Evolutionary conservation across 2,113 vertebrate genomes (phyloP), one percentile per base, ranked within the genome.

Genomic region (Calypte anna): DNA sequence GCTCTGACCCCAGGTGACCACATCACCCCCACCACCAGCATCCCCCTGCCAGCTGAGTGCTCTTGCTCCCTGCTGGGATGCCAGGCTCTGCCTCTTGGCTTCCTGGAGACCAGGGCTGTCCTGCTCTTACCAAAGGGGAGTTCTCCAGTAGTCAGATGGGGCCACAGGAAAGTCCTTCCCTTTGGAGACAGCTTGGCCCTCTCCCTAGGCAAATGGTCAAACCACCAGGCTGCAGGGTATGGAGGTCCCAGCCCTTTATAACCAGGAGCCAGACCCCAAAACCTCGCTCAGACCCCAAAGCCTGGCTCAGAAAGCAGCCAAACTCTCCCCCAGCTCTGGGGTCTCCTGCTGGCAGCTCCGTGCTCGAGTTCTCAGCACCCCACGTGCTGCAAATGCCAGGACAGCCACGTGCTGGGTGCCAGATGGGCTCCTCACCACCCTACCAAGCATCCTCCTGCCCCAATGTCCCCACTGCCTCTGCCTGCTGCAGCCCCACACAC

Each of bases 401-500:
- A 31, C 3, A 25, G 72, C 54, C 2, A 0, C 1, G 0, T 70
- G 75, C 68, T 40, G 77, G 81, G 68, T 23, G 61, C 59, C 73
- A 83, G 90, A 95, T 69, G 94, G 87, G 55, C 28, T 77, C 59
- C 59, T 81, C 36, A 31, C 10, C 31, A 48, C 63, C 38, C 5
- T 23, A 38, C 80, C 0, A 23, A 78, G 83, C 67, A 63, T 8
- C 53, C 44, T 4, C 1, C 48, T 68, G 72, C 75, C 86, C 1
- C 0, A 86, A 24, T 12, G 17, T 7, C 54, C 40, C 46, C 2
- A 1, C 7, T 3, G 1, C 46, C 20, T 58, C 36, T 0, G 0
- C n/a, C n/a, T 2, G 0, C 57, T 48, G 68, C 62, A 82, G 38
- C 58, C 55, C 25, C 72, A 14, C 50, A 6, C 19, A 14, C 7